Evolutionary conservation across 2,888 invertebrate species (phyloP).

Genomic region (Tinea pellionella): DNA sequence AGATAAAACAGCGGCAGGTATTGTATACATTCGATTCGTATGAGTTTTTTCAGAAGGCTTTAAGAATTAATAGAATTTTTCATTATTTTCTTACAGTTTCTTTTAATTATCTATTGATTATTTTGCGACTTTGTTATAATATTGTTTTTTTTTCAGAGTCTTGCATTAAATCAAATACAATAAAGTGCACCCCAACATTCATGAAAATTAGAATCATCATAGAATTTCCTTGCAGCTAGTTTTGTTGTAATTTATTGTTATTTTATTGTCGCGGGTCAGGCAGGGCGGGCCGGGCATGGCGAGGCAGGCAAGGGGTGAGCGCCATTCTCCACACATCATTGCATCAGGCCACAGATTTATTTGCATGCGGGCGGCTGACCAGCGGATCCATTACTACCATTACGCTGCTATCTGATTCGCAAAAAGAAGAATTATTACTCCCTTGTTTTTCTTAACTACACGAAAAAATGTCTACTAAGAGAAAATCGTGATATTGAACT

Average conservation of each 20-base stretch:
- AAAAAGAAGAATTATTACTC: slow-evolving; percentile 63
- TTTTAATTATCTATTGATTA: no score
- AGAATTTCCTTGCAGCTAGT: slow-evolving; percentile 8
- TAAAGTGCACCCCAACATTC: neutral
- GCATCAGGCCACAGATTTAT: slow-evolving; percentile 69
- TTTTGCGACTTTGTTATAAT: no score
- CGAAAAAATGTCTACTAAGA: slow-evolving; percentile 45
- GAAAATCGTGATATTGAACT: slow-evolving; percentile 21
- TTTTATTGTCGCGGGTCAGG: slow-evolving; percentile 18
- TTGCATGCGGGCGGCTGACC: slow-evolving; percentile 71
- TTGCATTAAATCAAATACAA: neutral
- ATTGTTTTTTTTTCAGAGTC: no score
- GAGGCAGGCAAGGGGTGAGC: slow-evolving; percentile 44
- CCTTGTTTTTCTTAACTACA: slow-evolving; percentile 64
- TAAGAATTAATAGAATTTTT: no score
- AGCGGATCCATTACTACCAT: slow-evolving; percentile 67
- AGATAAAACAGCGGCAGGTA: slow-evolving; percentile 59
- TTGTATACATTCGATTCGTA: slow-evolving; percentile 7
- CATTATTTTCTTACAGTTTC: no score
- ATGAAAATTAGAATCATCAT: neutral
- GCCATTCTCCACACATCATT: slow-evolving; percentile 71
- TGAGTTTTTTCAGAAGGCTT: no score
- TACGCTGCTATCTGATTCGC: slow-evolving; percentile 65
- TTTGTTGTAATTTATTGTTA: slow-evolving; percentile 12
- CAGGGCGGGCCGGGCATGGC: slow-evolving; percentile 24